Base-by-base conservation (phyloP, 1,140 invertebrate species). In the Saccostrea cuccullata region DNA sequence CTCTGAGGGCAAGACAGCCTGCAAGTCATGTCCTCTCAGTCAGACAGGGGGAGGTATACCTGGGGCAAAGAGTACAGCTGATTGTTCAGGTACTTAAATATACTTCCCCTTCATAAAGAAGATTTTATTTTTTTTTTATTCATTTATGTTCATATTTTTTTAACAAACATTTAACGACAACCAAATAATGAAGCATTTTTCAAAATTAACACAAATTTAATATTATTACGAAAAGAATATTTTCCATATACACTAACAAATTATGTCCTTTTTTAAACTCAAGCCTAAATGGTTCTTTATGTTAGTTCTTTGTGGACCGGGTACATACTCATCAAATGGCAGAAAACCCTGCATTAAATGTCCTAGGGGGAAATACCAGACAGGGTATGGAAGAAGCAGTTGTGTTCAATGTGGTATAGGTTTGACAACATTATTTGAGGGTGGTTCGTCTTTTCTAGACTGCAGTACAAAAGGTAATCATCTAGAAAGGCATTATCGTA, bases 361-460 rank as follows among this genome's bases (percentile, higher is more conserved):
- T 94, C 97, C 98, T 0, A 95, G 97, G 82, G 98, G 99, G 87
- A 98, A 97, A 0, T 99, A 98, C 95, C 94, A 94, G 87, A 89
- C 92, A 2, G 90, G 93, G 5, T 92, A 90, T 87, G 93, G 93
- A 0, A 96, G 99, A 67, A 97, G 97, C 0, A 96, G 98, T 3
- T 99, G 99, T 92, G 96, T 97, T 23, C 96, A 96, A 15, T 99
- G 99, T 95, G 98, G 98, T 1, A 92, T 97, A 1, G 98, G 97
- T 11, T 96, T 98, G 90, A 99, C 98, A 4, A 99, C 99, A 0
- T 97, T 97, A 0, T 96, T 97, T 86, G 95, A 96, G 67, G 98
- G 98, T 30, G 97, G 98, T 0, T 96, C 97, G 0, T 97, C 97
- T 1, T 96, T 98, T 23, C 97, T 98, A 91, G 98, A 99, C 93